phyloP scores from a whole-genome alignment of 2,888 invertebrate genomes.

The Melieria crassipennis region DNA sequence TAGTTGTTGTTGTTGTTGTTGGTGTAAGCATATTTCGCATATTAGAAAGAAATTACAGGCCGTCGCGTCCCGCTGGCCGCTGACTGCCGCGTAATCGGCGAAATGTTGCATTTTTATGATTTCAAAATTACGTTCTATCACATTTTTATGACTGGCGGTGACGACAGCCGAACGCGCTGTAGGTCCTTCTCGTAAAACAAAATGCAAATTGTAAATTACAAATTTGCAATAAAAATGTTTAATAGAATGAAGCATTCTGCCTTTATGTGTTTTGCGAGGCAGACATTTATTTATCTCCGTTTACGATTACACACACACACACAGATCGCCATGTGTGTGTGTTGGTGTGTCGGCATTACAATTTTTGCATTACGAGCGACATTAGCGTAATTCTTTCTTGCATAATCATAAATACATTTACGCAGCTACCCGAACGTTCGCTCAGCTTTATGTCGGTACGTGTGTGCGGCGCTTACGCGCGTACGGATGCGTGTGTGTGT shows the following conservation, averaged over 20 bases:
- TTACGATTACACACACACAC: constrained; percentile 30
- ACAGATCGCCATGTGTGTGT: constrained; percentile 50
- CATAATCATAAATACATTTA: constrained; percentile 63
- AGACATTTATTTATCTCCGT: constrained; percentile 28
- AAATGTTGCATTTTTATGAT: constrained; percentile 58
- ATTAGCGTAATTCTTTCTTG: constrained; percentile 58
- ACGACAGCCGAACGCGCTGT: constrained; percentile 46
- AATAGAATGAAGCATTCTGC: constrained; percentile 61
- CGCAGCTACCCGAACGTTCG: constrained; percentile 50
- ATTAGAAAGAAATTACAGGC: constrained; percentile 56
- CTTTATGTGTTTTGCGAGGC: constrained; percentile 54
- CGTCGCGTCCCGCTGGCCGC: constrained; percentile 14
- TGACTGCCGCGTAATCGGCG: constrained; percentile 43
- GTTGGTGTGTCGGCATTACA: constrained; percentile 38
- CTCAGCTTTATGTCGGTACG: constrained; percentile 41
- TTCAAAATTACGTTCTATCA: constrained; percentile 62
- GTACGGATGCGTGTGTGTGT: not conserved
- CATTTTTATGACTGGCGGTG: constrained; percentile 46
- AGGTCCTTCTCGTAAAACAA: constrained; percentile 42
- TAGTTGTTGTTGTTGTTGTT: constrained; percentile 5
- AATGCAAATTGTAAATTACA: constrained; percentile 65
- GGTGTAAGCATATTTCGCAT: constrained; percentile 44
- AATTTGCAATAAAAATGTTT: constrained; percentile 64
- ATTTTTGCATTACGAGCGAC: constrained; percentile 52
- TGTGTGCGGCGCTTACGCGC: not conserved